phyloP scores from a whole-genome alignment of 2,888 invertebrate genomes.

The Hydraecia micacea region DNA sequence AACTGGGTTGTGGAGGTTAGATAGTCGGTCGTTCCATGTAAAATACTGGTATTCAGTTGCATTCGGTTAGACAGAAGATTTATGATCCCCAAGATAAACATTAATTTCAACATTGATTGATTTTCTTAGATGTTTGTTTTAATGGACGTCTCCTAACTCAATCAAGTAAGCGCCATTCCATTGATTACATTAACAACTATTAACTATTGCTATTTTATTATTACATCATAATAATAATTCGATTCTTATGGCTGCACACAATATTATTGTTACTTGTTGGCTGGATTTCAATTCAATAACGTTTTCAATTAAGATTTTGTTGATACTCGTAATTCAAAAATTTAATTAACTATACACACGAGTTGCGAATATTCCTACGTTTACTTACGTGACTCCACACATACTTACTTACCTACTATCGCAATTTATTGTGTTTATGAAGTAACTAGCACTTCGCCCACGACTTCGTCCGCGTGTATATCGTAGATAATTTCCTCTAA shows the following conservation, averaged over 20 bases:
- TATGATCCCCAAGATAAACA: no score
- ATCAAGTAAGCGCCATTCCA: conserved; percentile 17
- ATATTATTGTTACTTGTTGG: neutral
- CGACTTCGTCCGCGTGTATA: no score
- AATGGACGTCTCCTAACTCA: neutral
- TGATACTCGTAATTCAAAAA: neutral
- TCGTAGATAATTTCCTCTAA: no score
- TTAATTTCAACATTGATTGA: neutral
- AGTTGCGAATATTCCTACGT: neutral
- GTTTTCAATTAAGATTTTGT: conserved; percentile 11
- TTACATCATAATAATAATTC: neutral
- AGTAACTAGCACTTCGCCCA: no score
- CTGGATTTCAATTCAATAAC: neutral
- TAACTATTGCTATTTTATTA: conserved; percentile 5
- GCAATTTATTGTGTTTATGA: neutral
- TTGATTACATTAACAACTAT: neutral
- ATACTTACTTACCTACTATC: neutral
- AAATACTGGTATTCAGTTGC: no score
- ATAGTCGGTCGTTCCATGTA: no score
- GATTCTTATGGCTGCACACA: neutral
- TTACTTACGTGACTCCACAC: neutral
- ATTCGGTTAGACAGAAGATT: no score
- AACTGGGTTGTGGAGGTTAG: no score
- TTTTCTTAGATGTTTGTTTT: neutral
- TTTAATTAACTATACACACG: neutral